These are phyloP conservation scores for Stichopus chloronotus DNA, from an alignment of 35 echinoderm and acorn worm species.

Conservation along the genomic window DNA sequence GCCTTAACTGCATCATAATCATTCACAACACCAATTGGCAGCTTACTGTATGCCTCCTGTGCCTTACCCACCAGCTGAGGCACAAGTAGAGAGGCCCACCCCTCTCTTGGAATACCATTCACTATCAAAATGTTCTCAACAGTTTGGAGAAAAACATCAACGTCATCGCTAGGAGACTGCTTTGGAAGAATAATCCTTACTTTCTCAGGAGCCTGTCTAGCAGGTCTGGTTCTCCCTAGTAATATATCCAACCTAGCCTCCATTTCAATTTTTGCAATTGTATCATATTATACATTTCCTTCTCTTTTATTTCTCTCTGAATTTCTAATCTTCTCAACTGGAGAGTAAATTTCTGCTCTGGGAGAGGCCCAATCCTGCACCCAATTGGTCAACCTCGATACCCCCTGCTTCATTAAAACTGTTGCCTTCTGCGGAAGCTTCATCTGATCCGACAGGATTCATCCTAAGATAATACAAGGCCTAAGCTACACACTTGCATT, in stretches of 20 bases:
- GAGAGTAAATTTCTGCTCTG: background rate
- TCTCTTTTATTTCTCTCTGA: slow-evolving; percentile 21
- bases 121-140: slow-evolving; percentile 21
- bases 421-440: background rate
- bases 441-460: too few relatives aligned
- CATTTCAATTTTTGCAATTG: slow-evolving; percentile 16
- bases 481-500: too few relatives aligned
- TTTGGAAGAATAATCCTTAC: background rate
- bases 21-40: background rate
- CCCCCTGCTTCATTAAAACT: background rate
- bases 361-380: background rate
- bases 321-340: background rate
- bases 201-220: background rate
- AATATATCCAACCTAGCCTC: background rate
- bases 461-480: too few relatives aligned
- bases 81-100: background rate
- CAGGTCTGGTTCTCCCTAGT: background rate
- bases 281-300: slow-evolving; percentile 18
- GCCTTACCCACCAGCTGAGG: background rate
- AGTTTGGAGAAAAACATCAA: slow-evolving; percentile 24
- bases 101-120: background rate
- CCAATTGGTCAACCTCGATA: background rate
- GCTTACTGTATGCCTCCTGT: slow-evolving; percentile 9
- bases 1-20: slow-evolving; percentile 6
- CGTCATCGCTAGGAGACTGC: slow-evolving; percentile 4